Evolutionary conservation across 2,888 invertebrate genomes (phyloP).

Genomic region (Eubasilissa splendida): DNA sequence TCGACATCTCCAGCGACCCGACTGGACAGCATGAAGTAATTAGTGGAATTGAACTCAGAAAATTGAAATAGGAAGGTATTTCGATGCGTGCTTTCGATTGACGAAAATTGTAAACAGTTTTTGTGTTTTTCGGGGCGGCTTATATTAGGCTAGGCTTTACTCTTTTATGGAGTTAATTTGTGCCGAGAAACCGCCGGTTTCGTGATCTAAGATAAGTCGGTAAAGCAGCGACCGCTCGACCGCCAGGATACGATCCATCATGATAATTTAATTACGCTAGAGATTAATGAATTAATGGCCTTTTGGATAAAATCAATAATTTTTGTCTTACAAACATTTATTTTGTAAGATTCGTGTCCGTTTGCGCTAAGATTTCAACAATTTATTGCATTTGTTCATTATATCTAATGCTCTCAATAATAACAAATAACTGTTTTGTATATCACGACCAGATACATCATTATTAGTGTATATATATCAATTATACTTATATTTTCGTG

Average conservation of each 20-base stretch:
- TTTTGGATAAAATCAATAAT: conserved; percentile 26
- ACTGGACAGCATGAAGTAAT: conserved; percentile 32
- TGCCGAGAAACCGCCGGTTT: neutral
- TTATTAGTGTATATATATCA: too few species aligned
- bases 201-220: conserved; percentile 12
- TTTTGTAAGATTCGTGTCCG: neutral
- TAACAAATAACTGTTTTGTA: too few species aligned
- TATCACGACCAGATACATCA: too few species aligned
- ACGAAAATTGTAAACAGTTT: conserved; percentile 14
- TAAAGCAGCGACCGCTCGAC: conserved; percentile 4
- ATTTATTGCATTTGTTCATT: too few species aligned
- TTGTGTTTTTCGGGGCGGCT: neutral
- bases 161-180: neutral
- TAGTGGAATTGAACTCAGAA: conserved; percentile 8
- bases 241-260: conserved; percentile 48
- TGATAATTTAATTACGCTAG: conserved; percentile 54
- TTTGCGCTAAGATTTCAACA: too few species aligned
- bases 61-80: neutral
- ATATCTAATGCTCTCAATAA: too few species aligned
- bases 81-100: conserved; percentile 9
- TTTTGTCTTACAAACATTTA: neutral
- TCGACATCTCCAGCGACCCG: conserved; percentile 12
- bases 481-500: too few species aligned
- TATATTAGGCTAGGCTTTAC: neutral
- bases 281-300: conserved; percentile 32